These are phyloP conservation scores for Peromyscus attwateri DNA, from an alignment of 2,797 vertebrate species.

Conservation along the genomic window DNA sequence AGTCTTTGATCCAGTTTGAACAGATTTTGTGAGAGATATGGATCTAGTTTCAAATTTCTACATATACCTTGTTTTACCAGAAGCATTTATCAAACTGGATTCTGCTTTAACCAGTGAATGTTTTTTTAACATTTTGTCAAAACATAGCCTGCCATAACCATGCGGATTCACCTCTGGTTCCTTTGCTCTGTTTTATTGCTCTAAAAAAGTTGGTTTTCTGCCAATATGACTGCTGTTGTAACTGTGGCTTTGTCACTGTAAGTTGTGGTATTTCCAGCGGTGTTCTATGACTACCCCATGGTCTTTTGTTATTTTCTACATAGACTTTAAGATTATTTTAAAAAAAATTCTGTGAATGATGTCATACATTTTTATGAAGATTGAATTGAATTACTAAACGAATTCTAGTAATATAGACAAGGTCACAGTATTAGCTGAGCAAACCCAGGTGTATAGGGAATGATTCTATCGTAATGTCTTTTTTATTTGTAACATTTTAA, in stretches of 20 bases:
- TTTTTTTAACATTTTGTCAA: neutral
- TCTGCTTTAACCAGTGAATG: neutral
- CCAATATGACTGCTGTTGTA: neutral
- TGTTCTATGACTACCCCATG: neutral
- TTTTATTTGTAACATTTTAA: neutral
- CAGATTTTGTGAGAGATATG: too few relatives aligned
- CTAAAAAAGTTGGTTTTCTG: neutral
- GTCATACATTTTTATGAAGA: neutral
- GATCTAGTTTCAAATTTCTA: neutral
- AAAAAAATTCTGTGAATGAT: neutral
- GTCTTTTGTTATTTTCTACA: neutral
- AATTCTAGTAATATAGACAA: neutral
- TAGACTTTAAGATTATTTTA: neutral
- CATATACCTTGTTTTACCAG: neutral
- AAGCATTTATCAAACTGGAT: neutral
- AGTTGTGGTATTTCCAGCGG: neutral
- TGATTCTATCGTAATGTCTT: neutral
- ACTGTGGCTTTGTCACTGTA: neutral
- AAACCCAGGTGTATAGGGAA: neutral
- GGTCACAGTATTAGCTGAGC: too few relatives aligned
- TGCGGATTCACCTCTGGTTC: too few relatives aligned
- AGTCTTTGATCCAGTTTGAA: neutral
- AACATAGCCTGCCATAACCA: neutral
- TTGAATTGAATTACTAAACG: neutral
- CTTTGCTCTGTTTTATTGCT: neutral